Percentiles rank a stretch among this genome's conserved stretches.
Evolutionary conservation across 1,140 invertebrate genomes (phyloP).

Genomic region (Gerris buenoi): DNA sequence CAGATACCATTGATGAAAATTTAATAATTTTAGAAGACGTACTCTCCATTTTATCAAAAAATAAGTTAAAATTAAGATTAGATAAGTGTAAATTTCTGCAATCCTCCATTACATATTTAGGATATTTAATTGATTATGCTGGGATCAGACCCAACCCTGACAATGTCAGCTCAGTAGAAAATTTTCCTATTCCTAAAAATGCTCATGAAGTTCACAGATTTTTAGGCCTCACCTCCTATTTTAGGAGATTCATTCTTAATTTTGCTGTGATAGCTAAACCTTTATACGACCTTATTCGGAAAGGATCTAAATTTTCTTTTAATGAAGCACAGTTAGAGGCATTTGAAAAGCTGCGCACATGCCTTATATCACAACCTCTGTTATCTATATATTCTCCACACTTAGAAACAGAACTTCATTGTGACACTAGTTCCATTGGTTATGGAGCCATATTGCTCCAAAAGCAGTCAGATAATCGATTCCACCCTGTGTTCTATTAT

Average conservation of each 20-base stretch:
- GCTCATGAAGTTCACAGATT: not conserved
- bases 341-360: not conserved
- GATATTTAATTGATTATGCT: slow-evolving; percentile 1
- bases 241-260: not conserved
- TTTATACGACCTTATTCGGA: slow-evolving; percentile 22
- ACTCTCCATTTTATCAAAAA: not conserved
- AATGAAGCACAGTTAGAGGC: slow-evolving; percentile 3
- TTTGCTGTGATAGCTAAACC: slow-evolving; percentile 14
- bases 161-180: not conserved
- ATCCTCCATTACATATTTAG: slow-evolving; percentile 10
- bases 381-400: slow-evolving; percentile 2
- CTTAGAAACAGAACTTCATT: slow-evolving; percentile 1
- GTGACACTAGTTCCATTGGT: not conserved
- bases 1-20: slow-evolving; percentile 13
- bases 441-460: slow-evolving; percentile 4
- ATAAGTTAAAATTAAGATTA: not conserved
- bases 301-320: slow-evolving; percentile 14
- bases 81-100: slow-evolving; percentile 19
- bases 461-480: not conserved
- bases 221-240: slow-evolving; percentile 1
- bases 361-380: not conserved
- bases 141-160: slow-evolving; percentile 3
- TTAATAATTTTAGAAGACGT: not conserved
- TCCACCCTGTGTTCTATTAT: slow-evolving; percentile 5
- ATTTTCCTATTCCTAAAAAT: slow-evolving; percentile 4